A percentile compares a stretch with the other conserved stretches of the same genome.
Evolutionary conservation across 2,888 invertebrate species (phyloP).

Genomic region (Eupithecia tripunctaria): DNA sequence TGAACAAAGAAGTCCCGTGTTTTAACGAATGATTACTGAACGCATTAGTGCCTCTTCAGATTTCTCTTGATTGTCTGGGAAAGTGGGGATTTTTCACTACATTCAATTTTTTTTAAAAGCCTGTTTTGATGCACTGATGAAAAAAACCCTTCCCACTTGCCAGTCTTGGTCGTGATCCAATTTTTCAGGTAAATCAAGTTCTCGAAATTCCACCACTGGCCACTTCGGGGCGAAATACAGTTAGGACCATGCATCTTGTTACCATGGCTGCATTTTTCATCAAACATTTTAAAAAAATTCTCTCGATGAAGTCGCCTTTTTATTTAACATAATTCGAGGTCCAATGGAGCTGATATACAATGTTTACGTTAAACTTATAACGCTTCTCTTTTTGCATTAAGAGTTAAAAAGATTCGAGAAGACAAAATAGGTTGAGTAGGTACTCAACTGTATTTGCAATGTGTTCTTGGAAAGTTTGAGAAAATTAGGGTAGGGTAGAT

Average conservation of each 20-base stretch:
- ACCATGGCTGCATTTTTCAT: background rate
- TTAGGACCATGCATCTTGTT: too few species aligned
- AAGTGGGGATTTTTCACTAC: conserved; percentile 6
- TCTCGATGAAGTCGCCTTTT: background rate
- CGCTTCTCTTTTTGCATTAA: background rate
- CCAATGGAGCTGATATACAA: background rate
- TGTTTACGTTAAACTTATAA: background rate
- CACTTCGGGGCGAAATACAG: too few species aligned
- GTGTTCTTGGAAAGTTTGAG: background rate
- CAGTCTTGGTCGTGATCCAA: too few species aligned
- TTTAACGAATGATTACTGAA: conserved; percentile 55
- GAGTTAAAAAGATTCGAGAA: background rate
- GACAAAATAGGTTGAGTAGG: background rate
- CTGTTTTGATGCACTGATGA: background rate
- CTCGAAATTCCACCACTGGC: too few species aligned
- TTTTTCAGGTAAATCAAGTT: background rate
- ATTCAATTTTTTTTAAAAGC: background rate
- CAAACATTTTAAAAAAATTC: too few species aligned
- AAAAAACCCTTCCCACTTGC: background rate
- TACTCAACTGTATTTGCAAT: background rate
- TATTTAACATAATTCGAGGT: background rate
- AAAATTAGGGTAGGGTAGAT: background rate
- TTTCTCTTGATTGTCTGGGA: conserved; percentile 31
- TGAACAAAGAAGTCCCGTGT: conserved; percentile 54
- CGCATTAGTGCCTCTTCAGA: conserved; percentile 49